Percentiles rank a stretch among this genome's conserved stretches.
Evolutionary conservation across 2,113 vertebrate genomes (phyloP).

Genomic region (Cynopterus brachyotis): DNA sequence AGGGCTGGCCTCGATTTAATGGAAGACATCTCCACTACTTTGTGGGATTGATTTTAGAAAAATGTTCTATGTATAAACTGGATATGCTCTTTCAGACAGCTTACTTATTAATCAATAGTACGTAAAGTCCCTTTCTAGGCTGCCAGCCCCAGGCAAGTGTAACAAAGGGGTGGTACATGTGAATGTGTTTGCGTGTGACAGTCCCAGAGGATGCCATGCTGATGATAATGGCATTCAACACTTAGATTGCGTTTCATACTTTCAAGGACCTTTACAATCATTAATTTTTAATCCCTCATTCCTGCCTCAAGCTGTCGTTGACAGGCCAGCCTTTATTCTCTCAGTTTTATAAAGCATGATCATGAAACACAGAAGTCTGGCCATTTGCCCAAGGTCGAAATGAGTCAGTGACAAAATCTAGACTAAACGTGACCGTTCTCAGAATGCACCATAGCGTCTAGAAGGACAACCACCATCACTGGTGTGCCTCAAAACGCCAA

Average conservation of each 20-base stretch:
- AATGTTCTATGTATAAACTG: background rate
- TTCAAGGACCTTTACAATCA: slow-evolving; percentile 16
- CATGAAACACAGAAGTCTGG: background rate
- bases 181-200: accelerated
- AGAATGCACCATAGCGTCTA: background rate
- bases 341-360: background rate
- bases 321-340: background rate
- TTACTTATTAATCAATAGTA: background rate
- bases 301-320: background rate
- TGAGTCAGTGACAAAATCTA: background rate
- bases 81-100: background rate
- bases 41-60: background rate
- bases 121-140: background rate
- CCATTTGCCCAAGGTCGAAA: slow-evolving; percentile 28
- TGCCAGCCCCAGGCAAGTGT: background rate
- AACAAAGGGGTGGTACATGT: accelerated
- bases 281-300: slow-evolving; percentile 47
- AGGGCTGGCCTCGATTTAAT: background rate
- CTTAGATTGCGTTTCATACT: background rate
- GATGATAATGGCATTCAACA: background rate
- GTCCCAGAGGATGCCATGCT: background rate
- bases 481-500: background rate
- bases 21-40: background rate
- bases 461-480: background rate
- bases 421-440: background rate